These are phyloP conservation scores for Nyctibius grandis DNA, from an alignment of 2,797 vertebrate genomes.

Conservation along the genomic window DNA sequence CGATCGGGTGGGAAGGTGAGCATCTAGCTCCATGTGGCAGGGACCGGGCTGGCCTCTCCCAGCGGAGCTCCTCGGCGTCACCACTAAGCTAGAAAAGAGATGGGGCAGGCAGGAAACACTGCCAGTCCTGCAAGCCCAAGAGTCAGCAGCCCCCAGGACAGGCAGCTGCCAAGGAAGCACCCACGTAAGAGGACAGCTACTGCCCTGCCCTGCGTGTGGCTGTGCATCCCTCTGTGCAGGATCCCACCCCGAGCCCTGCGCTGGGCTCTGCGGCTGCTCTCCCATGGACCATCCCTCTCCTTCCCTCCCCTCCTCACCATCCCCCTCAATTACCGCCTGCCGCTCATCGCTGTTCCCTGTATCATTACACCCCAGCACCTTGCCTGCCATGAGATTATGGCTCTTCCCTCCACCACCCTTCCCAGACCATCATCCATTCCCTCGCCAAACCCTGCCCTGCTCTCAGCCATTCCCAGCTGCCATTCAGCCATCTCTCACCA, in stretches of 20 bases:
- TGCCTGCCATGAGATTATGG: neutral
- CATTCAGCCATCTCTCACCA: neutral
- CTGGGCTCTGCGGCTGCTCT: neutral
- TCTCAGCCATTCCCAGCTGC: neutral
- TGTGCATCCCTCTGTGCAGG: neutral
- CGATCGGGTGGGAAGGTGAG: neutral
- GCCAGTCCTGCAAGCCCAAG: neutral
- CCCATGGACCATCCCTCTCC: accelerated
- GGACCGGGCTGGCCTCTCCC: neutral
- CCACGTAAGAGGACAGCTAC: accelerated
- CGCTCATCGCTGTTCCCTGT: accelerated
- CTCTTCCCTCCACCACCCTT: neutral
- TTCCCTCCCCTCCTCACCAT: neutral
- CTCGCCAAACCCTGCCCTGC: neutral
- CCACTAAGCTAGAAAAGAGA: neutral
- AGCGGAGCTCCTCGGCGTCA: neutral
- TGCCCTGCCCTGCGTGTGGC: accelerated
- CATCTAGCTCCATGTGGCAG: neutral
- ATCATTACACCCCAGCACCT: neutral
- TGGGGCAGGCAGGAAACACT: neutral
- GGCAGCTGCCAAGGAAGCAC: neutral
- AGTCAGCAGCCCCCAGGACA: neutral
- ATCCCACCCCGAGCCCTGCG: neutral
- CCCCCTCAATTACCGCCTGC: neutral
- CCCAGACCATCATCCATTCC: neutral